Percentiles rank a stretch among this genome's conserved stretches.
phyloP scores from a whole-genome alignment of 2,888 invertebrate genomes.

The Ectropis crepuscularia region DNA sequence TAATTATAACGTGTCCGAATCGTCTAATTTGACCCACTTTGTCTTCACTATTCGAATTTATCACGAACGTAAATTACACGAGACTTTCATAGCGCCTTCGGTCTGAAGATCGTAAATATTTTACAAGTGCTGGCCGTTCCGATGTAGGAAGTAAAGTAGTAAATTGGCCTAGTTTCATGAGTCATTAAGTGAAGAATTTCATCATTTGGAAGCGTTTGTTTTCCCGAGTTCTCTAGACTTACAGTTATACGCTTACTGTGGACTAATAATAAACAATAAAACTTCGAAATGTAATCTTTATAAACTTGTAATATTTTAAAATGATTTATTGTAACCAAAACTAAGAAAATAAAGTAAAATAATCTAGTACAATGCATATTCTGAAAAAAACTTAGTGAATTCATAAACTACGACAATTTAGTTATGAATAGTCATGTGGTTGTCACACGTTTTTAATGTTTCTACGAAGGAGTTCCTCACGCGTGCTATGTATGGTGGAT shows the following conservation, averaged over 20 bases:
- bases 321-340: too few relatives aligned
- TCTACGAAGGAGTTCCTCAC: too few relatives aligned
- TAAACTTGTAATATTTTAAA: too few relatives aligned
- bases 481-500: too few relatives aligned
- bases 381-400: too few relatives aligned
- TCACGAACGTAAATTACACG: constrained; percentile 11
- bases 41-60: background rate
- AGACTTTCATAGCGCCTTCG: constrained; percentile 15
- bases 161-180: constrained; percentile 20
- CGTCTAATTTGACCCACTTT: background rate
- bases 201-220: constrained; percentile 3
- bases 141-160: constrained; percentile 10
- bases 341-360: too few relatives aligned
- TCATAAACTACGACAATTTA: too few relatives aligned
- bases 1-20: background rate
- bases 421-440: too few relatives aligned
- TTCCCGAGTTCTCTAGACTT: background rate
- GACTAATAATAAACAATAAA: background rate
- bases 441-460: too few relatives aligned
- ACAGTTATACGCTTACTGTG: background rate
- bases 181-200: constrained; percentile 9
- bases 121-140: constrained; percentile 11
- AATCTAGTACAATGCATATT: too few relatives aligned
- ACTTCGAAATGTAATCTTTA: too few relatives aligned
- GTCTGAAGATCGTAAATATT: constrained; percentile 14